A percentile compares a stretch with the other conserved stretches of the same genome.
These are phyloP conservation scores for Doris montereyensis DNA, from an alignment of 2,888 invertebrate genomes.

Conservation along the genomic window DNA sequence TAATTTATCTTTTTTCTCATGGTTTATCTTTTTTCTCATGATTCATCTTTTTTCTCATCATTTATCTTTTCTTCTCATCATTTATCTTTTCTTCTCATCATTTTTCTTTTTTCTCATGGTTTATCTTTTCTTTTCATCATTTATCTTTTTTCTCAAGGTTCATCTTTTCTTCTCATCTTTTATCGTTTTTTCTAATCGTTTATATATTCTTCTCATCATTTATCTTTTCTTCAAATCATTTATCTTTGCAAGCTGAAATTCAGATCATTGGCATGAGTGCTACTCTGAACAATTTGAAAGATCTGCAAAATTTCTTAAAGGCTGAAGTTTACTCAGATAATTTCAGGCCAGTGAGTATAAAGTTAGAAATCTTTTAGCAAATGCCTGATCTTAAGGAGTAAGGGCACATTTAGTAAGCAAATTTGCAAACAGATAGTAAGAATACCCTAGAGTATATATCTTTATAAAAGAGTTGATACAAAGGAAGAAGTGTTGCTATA, in stretches of 20 bases:
- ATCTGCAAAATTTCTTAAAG: constrained; percentile 85
- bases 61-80: not conserved
- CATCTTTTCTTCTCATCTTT: not conserved
- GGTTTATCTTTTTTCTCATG: not conserved
- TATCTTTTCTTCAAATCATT: not conserved
- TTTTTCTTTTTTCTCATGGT: not conserved
- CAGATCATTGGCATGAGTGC: constrained; percentile 98
- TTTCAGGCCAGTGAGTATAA: constrained; percentile 90
- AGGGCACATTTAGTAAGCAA: too few relatives aligned
- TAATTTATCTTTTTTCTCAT: not conserved
- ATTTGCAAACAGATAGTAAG: too few relatives aligned
- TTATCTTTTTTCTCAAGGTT: not conserved
- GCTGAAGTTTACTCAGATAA: constrained; percentile 87
- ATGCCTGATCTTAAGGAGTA: too few relatives aligned
- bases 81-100: not conserved
- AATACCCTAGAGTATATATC: too few relatives aligned
- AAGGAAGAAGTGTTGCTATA: too few relatives aligned
- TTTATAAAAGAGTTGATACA: too few relatives aligned
- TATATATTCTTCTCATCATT: not conserved
- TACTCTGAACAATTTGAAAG: constrained; percentile 91
- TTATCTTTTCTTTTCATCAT: not conserved
- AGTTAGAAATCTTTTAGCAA: too few relatives aligned
- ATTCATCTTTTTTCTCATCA: not conserved
- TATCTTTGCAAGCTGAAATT: constrained; percentile 72
- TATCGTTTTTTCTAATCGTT: not conserved